Percentiles rank a stretch among this genome's conserved stretches.
Conservation (phyloP, 2,113 vertebrate genomes). For the Mixornis gularis region DNA sequence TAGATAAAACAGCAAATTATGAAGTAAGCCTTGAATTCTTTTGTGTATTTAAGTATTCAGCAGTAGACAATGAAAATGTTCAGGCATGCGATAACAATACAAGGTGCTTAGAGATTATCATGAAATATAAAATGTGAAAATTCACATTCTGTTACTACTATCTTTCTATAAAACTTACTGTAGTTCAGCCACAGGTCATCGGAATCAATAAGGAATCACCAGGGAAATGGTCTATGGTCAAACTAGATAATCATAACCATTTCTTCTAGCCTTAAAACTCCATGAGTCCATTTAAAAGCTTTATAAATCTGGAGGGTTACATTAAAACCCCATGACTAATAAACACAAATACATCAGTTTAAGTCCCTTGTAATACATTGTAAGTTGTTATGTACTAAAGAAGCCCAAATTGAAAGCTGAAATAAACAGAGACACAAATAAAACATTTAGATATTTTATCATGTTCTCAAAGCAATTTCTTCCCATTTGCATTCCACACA, state of each 20-base stretch:
- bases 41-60: background rate
- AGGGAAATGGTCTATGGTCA: conserved; percentile 13
- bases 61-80: background rate
- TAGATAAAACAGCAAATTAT: background rate
- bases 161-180: conserved; percentile 11
- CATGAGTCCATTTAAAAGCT: background rate
- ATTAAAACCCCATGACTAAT: conserved; percentile 25
- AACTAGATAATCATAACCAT: conserved; percentile 28
- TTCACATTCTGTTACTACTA: background rate
- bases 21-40: background rate
- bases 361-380: conserved; percentile 38
- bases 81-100: background rate
- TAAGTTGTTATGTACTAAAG: conserved; percentile 46
- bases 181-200: conserved; percentile 18
- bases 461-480: conserved; percentile 15
- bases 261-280: conserved; percentile 48
- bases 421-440: conserved; percentile 47
- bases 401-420: conserved; percentile 44
- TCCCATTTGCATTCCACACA: background rate
- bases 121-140: background rate
- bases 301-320: conserved; percentile 26
- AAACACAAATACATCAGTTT: conserved; percentile 31
- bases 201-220: conserved; percentile 27
- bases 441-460: conserved; percentile 44
- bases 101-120: background rate